phyloP scores from a whole-genome alignment of 2,113 vertebrate genomes.

The Lipotes vexillifer region DNA sequence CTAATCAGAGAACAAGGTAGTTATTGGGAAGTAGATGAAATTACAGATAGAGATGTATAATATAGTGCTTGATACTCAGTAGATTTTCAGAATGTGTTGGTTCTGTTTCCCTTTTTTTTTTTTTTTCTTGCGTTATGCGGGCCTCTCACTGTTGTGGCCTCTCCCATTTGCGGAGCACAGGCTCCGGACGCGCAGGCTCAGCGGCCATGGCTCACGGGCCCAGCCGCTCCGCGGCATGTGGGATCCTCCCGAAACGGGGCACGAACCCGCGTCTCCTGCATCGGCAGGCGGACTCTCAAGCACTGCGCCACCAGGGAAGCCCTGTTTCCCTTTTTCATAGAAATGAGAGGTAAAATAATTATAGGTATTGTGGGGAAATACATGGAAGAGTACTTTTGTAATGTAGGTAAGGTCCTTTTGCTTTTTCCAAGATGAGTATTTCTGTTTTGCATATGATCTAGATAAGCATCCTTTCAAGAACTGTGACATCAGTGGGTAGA shows the following conservation, averaged over 20 bases:
- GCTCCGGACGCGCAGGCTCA: too few species aligned
- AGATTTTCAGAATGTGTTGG: not conserved
- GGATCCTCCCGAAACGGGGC: too few species aligned
- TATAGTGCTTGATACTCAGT: not conserved
- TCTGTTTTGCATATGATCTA: constrained; percentile 28
- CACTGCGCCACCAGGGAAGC: too few species aligned
- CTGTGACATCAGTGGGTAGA: constrained; percentile 3
- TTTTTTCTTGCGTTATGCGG: too few species aligned
- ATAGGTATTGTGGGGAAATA: not conserved
- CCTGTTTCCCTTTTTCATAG: constrained; percentile 16
- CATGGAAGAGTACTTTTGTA: not conserved
- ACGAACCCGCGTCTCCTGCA: too few species aligned
- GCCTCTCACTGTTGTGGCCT: too few species aligned
- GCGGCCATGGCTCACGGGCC: too few species aligned
- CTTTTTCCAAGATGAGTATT: not conserved
- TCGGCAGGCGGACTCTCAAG: too few species aligned
- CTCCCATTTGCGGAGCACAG: too few species aligned
- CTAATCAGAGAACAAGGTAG: not conserved
- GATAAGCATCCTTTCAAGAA: constrained; percentile 25
- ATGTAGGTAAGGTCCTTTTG: not conserved
- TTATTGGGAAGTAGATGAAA: not conserved
- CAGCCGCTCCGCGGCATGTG: too few species aligned
- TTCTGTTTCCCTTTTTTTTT: constrained; percentile 18
- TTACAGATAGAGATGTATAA: not conserved
- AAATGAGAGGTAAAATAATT: constrained; percentile 35